Evolutionary conservation across 2,797 vertebrate genomes (phyloP).

Genomic region (Nannoperca obscura): DNA sequence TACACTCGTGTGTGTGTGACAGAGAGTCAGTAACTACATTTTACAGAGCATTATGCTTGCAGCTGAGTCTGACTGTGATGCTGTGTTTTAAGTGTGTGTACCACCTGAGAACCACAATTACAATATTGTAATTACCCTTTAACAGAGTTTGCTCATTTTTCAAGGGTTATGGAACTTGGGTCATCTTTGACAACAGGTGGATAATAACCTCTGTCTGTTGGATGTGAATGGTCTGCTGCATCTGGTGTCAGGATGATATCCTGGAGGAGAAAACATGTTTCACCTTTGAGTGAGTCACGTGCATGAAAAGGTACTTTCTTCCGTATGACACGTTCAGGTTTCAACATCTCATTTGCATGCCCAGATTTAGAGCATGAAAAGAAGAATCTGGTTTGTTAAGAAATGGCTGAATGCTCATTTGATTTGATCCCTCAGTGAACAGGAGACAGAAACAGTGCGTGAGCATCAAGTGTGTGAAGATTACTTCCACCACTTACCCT

Average conservation of each 20-base stretch:
- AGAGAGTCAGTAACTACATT: slow-evolving; percentile 6
- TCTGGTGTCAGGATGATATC: background rate
- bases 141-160: background rate
- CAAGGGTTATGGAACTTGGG: background rate
- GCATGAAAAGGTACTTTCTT: background rate
- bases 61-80: slow-evolving; percentile 13
- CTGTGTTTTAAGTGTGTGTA: slow-evolving; percentile 1
- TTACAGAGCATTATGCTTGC: slow-evolving; percentile 4
- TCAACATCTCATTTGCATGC: slow-evolving; percentile 34
- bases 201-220: background rate
- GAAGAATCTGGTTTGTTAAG: slow-evolving; percentile 10
- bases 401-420: slow-evolving; percentile 47
- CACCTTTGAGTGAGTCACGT: background rate
- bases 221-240: background rate
- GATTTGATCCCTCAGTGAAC: slow-evolving; percentile 62
- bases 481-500: slow-evolving; percentile 82
- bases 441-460: slow-evolving; percentile 35
- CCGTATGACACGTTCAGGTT: background rate
- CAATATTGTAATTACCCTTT: no score
- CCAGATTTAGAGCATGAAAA: background rate
- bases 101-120: slow-evolving; percentile 1
- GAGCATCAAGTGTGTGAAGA: slow-evolving; percentile 58
- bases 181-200: background rate
- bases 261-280: background rate
- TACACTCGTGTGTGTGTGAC: no score